Percentiles rank a stretch among this genome's conserved stretches.
These are phyloP conservation scores for Oryzias woworae DNA, from an alignment of 2,113 vertebrate species.

Conservation along the genomic window DNA sequence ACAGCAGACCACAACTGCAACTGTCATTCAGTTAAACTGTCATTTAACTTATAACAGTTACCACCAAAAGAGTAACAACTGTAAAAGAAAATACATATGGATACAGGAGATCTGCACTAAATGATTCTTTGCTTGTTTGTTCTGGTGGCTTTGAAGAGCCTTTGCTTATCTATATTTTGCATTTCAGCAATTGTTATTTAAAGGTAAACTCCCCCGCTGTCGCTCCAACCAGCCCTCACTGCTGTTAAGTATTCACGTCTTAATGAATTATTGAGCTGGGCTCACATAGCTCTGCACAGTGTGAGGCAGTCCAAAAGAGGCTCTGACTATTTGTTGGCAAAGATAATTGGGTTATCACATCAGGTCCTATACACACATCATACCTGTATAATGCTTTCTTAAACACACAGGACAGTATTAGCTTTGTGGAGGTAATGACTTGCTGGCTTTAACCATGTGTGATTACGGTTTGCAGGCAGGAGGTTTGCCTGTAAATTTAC, in stretches of 20 bases:
- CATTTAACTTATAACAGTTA: no score
- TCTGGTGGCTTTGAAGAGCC: conserved; percentile 19
- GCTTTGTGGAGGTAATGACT: conserved; percentile 37
- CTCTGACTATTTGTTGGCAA: conserved; percentile 45
- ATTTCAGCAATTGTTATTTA: conserved; percentile 15
- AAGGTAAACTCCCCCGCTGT: conserved; percentile 1
- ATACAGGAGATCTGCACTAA: background rate
- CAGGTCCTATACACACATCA: conserved; percentile 27
- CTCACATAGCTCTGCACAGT: conserved; percentile 24
- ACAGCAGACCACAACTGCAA: no score
- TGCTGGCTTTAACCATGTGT: conserved; percentile 25
- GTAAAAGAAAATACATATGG: background rate
- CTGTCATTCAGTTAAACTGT: no score
- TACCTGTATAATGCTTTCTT: conserved; percentile 35
- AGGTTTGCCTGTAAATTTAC: conserved; percentile 44
- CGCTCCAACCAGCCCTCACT: conserved; percentile 7
- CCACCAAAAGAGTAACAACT: background rate
- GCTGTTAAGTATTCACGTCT: conserved; percentile 41
- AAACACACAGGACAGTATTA: conserved; percentile 25
- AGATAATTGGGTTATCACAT: conserved; percentile 45
- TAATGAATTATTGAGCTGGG: conserved; percentile 56
- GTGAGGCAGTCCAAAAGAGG: conserved; percentile 17
- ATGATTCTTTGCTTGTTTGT: conserved; percentile 10
- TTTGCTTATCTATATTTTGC: background rate
- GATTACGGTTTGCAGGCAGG: conserved; percentile 38